Evolutionary conservation across 2,113 vertebrate genomes (phyloP), one percentile per base, ranked within the genome.

Genomic region (Oryzias woworae): DNA sequence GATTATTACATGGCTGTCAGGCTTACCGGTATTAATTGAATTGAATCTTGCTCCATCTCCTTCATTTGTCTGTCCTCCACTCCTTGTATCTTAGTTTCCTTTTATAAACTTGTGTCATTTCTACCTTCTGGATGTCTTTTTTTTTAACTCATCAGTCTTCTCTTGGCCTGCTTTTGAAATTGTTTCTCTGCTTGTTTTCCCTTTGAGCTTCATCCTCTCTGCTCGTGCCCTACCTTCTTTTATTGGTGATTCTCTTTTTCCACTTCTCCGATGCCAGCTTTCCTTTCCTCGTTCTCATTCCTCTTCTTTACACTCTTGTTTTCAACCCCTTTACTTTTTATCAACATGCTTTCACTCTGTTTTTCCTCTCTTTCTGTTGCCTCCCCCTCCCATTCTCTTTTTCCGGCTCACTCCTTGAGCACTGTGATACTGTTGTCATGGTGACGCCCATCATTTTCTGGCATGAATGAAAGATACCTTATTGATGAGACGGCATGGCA

Each of bases 341-440:
- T 76, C 63, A 63, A 23, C 43, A 58, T 69, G 22, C 20, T 4
- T 24, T 49, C 24, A 16, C 24, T 63, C 55, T 52, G n/a, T 12
- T 51, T 2, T 16, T 44, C 26, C 18, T 59, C n/a, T 60, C 58
- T 57, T n/a, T 36, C 26, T 62, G 41, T 24, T 50, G 53, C 44
- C n/a, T 23, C 28, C 3, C 28, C 13, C 49, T 46, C 63, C 31
- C 10, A 24, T 48, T 61, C 74, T 71, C 59, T 55, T 68, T 56
- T 77, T 62, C 71, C 28, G 24, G 14, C 66, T 75, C 75, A 51
- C 84, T 87, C 72, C 75, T 81, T 85, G 65, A 84, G 75, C 75
- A 69, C 83, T 75, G 77, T 87, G 84, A 89, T 87, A 80, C 86
- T 83, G 87, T 91, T 87, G 86, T 88, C 88, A 90, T 91, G 88